Conservation (phyloP, 2,888 invertebrate species). For the Cataglyphis altisquamis region DNA sequence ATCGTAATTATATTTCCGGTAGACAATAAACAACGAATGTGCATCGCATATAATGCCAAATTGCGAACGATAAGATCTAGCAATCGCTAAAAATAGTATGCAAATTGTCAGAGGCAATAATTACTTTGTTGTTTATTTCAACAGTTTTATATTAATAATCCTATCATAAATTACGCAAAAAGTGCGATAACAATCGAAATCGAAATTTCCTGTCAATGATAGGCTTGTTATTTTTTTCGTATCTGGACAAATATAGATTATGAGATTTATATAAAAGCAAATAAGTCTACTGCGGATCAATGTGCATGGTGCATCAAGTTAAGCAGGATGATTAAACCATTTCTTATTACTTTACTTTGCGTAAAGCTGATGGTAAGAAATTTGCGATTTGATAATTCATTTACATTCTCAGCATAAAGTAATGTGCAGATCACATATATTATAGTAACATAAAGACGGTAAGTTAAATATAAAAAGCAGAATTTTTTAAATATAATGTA, state of each 20-base stretch:
- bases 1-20: not conserved
- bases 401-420: not conserved
- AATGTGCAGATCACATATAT: not conserved
- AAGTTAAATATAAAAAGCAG: conserved; percentile 8
- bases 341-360: conserved; percentile 32
- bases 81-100: not conserved
- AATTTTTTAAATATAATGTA: not conserved
- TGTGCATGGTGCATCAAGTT: not conserved
- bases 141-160: not conserved
- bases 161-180: conserved; percentile 12
- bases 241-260: not conserved
- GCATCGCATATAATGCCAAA: not conserved
- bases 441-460: not conserved
- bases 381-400: not conserved
- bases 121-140: not conserved
- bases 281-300: not conserved
- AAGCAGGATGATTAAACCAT: conserved; percentile 31
- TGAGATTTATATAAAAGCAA: conserved; percentile 18
- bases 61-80: not conserved
- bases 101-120: conserved; percentile 12
- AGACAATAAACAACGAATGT: not conserved
- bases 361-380: conserved; percentile 30
- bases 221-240: not conserved
- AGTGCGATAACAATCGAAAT: conserved; percentile 9
- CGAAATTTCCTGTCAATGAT: not conserved